phyloP scores from a whole-genome alignment of 2,113 vertebrate genomes.

The Microcebus lehilahytsara region DNA sequence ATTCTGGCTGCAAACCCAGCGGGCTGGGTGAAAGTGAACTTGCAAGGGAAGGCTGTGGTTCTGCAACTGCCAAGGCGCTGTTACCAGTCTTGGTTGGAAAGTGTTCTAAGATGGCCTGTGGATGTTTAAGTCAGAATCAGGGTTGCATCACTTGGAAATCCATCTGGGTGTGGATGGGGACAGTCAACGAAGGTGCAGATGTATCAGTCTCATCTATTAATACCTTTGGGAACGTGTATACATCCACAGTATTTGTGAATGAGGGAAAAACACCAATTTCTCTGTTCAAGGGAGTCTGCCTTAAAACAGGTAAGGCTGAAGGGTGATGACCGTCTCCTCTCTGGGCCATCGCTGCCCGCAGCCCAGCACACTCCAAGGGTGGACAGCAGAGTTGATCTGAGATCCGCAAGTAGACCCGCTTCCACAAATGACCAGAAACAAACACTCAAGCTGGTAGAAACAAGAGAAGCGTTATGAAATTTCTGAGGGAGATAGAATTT shows the following conservation, averaged over 20 bases:
- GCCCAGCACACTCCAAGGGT: not conserved
- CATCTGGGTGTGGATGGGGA: not conserved
- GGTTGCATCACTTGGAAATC: not conserved
- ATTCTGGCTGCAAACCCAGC: not conserved
- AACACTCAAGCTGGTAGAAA: rapidly evolving
- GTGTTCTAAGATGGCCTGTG: not conserved
- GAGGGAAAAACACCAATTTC: not conserved
- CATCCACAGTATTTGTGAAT: not conserved
- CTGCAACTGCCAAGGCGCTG: not conserved
- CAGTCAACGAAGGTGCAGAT: not conserved
- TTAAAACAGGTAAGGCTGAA: not conserved
- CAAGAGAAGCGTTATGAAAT: not conserved
- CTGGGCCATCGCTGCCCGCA: not conserved
- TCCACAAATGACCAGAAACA: not conserved
- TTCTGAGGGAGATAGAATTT: not conserved
- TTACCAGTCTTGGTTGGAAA: not conserved
- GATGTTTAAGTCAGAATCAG: not conserved
- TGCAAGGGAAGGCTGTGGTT: not conserved
- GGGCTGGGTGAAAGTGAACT: not conserved
- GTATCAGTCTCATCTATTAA: not conserved
- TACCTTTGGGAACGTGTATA: not conserved
- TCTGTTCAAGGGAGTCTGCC: not conserved
- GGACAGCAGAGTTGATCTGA: rapidly evolving
- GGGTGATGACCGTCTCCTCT: not conserved
- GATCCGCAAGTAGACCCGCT: not conserved